Conservation (phyloP, 2,113 vertebrate genomes). For the Rissa tridactyla region DNA sequence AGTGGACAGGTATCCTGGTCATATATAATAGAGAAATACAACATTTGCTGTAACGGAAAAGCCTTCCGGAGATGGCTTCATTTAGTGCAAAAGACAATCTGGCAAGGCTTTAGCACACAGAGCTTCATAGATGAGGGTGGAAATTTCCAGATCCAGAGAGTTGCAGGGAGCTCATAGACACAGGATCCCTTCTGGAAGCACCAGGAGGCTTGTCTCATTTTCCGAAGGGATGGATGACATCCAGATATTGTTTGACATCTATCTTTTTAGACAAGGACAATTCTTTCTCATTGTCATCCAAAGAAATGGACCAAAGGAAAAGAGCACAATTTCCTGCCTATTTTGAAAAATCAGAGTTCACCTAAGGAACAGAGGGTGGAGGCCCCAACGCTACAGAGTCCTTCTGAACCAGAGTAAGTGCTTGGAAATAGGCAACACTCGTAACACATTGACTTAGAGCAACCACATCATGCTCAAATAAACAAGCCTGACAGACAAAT, state of each 20-base stretch:
- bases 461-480: not conserved
- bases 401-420: not conserved
- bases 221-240: not conserved
- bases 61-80: not conserved
- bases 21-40: not conserved
- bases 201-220: not conserved
- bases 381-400: not conserved
- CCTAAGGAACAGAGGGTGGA: constrained; percentile 35
- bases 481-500: not conserved
- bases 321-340: constrained; percentile 30
- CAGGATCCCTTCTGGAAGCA: not conserved
- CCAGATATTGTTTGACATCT: constrained; percentile 42
- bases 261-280: not conserved
- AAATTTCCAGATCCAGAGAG: not conserved
- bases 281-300: constrained; percentile 14
- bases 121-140: not conserved
- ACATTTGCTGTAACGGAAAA: not conserved
- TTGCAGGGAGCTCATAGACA: not conserved
- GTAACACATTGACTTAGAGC: not conserved
- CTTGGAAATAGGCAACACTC: not conserved
- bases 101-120: not conserved
- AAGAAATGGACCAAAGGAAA: constrained; percentile 33
- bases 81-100: not conserved
- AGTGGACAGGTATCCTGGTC: not conserved
- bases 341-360: constrained; percentile 35